Percentiles rank a stretch among this genome's conserved stretches.
Conservation (phyloP, 1,140 invertebrate species). For the Formica selysi region DNA sequence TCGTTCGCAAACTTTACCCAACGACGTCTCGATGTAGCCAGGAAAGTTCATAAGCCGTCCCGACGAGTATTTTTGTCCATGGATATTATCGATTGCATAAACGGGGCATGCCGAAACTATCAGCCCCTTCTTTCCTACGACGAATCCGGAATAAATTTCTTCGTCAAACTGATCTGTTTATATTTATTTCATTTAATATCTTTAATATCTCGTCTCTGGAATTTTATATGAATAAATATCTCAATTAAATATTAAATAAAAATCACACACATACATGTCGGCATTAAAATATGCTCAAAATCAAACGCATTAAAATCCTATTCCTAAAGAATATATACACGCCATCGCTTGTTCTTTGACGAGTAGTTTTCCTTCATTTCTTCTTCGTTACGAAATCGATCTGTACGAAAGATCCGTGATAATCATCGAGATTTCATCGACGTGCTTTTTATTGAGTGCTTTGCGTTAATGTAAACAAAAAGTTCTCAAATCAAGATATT, state of each 20-base stretch:
- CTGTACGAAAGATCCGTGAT: neutral
- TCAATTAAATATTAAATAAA: slow-evolving; percentile 27
- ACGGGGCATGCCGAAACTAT: slow-evolving; percentile 40
- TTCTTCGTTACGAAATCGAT: slow-evolving; percentile 19
- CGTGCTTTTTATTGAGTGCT: slow-evolving; percentile 5
- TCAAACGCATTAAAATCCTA: neutral
- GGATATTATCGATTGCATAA: slow-evolving; percentile 80
- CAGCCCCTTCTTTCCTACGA: slow-evolving; percentile 3
- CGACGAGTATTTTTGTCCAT: slow-evolving; percentile 78
- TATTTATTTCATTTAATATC: neutral
- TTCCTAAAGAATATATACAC: neutral
- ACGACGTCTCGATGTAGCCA: slow-evolving; percentile 21
- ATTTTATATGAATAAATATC: neutral
- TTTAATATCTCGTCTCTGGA: neutral
- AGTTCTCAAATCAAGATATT: slow-evolving; percentile 8
- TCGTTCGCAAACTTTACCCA: slow-evolving; percentile 3
- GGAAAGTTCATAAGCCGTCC: slow-evolving; percentile 72
- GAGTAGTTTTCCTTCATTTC: neutral
- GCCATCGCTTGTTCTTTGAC: neutral
- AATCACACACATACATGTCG: neutral
- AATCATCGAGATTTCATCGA: slow-evolving; percentile 10
- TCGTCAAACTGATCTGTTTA: neutral
- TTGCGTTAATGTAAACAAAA: slow-evolving; percentile 28
- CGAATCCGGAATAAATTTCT: slow-evolving; percentile 4
- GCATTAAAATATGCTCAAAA: neutral